Evolutionary conservation across 2,797 vertebrate genomes (phyloP), one percentile per base, ranked within the genome.

Genomic region (Rhabdophis nuchalis): DNA sequence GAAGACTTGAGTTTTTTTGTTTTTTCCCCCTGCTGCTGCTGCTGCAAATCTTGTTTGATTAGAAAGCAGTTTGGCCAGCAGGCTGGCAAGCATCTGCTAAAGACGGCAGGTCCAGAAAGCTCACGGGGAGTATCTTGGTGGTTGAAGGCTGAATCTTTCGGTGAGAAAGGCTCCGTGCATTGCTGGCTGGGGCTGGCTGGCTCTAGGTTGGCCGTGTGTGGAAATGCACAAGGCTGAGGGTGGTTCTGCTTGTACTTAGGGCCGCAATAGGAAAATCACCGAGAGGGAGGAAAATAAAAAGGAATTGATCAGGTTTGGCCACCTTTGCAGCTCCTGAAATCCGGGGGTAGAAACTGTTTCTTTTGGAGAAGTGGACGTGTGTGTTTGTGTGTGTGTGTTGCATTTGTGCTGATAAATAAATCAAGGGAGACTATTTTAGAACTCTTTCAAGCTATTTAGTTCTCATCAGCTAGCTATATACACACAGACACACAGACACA

Each of bases 1-100:
- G n/a, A 93, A 88, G 93, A 90, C 92, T 27, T 92, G 57, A n/a
- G 68, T 57, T 95, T 95, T 92, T 90, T 58, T 5, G 23, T 58
- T 2, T 27, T 58, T n/a, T n/a, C n/a, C n/a, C n/a, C n/a, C 16
- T 12, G 58, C 12, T 61, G 60, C 3, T n/a, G 54, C 91, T 92
- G 86, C 95, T 86, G 0, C 18, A 46, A 13, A 95, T 91, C 93
- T 16, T 41, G 87, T 57, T 87, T 91, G n/a, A 86, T 52, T 41
- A 94, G 87, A n/a, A 88, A 64, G 32, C 0, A 5, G 29, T 16
- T 25, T 0, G 7, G 68, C 27, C 52, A 25, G 77, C 52, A 20
- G 18, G 86, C 23, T 56, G 32, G 2, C 14, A 56, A 25, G 11
- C 5, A 88, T 58, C 90, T 41, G 25, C 32, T 18, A 7, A 58